Conservation (phyloP, 2,113 vertebrate genomes). For the Perognathus longimembris region DNA sequence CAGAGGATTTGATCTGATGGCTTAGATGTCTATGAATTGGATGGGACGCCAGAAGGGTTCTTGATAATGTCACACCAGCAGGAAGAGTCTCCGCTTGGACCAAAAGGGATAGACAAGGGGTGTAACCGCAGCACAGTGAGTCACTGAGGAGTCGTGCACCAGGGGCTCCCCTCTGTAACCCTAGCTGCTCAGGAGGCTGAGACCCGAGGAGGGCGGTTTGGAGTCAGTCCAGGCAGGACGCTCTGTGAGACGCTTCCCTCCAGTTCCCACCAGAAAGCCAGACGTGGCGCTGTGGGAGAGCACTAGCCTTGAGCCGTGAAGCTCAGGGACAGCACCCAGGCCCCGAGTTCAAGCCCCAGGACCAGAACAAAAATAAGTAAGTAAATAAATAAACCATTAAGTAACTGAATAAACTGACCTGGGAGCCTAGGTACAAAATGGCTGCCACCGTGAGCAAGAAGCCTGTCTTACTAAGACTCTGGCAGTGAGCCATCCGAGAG, state of each 20-base stretch:
- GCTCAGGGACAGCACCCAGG: too few species aligned
- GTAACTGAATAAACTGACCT: background rate
- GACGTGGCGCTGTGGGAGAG: too few species aligned
- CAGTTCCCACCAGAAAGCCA: too few species aligned
- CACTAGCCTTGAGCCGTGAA: too few species aligned
- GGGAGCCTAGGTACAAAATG: background rate
- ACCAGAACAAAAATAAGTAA: too few species aligned
- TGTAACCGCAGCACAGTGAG: background rate
- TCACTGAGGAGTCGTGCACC: too few species aligned
- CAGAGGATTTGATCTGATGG: background rate
- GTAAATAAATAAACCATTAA: background rate
- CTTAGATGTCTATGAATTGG: background rate
- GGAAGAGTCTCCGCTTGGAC: constrained; percentile 4
- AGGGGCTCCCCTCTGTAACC: too few species aligned
- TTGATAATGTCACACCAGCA: background rate
- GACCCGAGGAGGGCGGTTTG: too few species aligned
- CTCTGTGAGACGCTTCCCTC: too few species aligned
- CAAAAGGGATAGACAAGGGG: background rate
- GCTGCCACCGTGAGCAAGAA: background rate
- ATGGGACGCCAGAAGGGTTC: background rate
- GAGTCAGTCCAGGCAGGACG: too few species aligned
- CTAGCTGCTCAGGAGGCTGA: too few species aligned
- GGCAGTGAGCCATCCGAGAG: background rate
- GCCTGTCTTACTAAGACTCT: background rate
- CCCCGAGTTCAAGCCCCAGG: too few species aligned